Evolutionary conservation across 2,888 invertebrate species (phyloP), one percentile per base, ranked within the genome.

Genomic region (Drosophila fungiperda): DNA sequence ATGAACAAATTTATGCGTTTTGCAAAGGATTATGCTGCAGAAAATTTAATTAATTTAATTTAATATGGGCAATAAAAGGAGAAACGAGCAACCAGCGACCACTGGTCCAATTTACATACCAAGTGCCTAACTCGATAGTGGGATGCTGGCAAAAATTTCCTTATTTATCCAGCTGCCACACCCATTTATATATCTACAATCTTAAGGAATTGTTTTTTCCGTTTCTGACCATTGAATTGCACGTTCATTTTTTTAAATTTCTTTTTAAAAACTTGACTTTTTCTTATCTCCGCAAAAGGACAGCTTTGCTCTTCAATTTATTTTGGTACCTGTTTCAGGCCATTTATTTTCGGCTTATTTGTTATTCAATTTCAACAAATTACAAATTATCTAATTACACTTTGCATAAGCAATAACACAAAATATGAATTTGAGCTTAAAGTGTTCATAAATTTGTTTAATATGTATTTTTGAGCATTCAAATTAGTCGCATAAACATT

Each of bases 31-130:
- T 89, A 90, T 91, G 87, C 76, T 73, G 91, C 84, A 81, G 90
- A 91, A 90, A 90, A 89, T 91, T 90, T 89, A 82, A 90, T 89
- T 89, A 89, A 87, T 87, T 87, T 87, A 80, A 89, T 87, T 87
- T 89, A 84, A 89, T 87, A 87, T 87, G 82, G 80, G 82, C 87
- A 90, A 87, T 90, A 90, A 87, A 90, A 90, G 55, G 76, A 63
- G 62, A 67, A 64, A 68, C 60, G 61, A 68, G 53, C 65, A 50
- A 15, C 45, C 57, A 59, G 52, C 50, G 33, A 57, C 49, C 45
- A 45, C 23, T 29, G 15, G 45, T 45, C 77, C 81, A 76, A 89
- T 90, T 87, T 87, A 67, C 87, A 90, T 87, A 88, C 58, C 79
- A 79, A 76, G 60, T 70, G 67, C 66, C 50, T 54, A 64, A 35